Conservation (phyloP, 2,888 invertebrate genomes). For the Drosophila seclusa region DNA sequence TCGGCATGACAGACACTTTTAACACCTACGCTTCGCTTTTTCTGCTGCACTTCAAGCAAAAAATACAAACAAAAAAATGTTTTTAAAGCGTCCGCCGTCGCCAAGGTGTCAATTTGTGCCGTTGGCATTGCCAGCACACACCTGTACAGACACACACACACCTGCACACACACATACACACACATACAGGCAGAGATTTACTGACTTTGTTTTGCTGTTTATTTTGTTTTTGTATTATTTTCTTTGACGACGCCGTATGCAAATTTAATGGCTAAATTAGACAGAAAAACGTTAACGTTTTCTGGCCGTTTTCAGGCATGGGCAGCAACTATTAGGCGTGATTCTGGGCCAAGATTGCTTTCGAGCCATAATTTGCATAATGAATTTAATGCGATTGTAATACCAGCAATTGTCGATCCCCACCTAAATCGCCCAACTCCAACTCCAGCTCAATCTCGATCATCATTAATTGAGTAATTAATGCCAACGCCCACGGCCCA, state of each 20-base stretch:
- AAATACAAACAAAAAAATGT: not conserved
- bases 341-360: conserved; percentile 63
- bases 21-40: conserved; percentile 61
- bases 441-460: conserved; percentile 7
- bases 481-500: conserved; percentile 67
- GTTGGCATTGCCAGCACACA: conserved; percentile 53
- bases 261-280: conserved; percentile 82
- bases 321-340: conserved; percentile 58
- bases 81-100: conserved; percentile 44
- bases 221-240: conserved; percentile 32
- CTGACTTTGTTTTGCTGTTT: conserved; percentile 8
- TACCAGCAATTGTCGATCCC: conserved; percentile 43
- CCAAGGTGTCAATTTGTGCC: conserved; percentile 77
- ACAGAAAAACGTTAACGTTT: conserved; percentile 52
- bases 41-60: conserved; percentile 32
- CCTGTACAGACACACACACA: conserved; percentile 22
- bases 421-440: not conserved
- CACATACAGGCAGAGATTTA: conserved; percentile 3
- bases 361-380: conserved; percentile 66
- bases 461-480: conserved; percentile 78
- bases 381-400: conserved; percentile 71
- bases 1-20: conserved; percentile 61
- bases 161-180: conserved; percentile 14
- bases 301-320: conserved; percentile 28
- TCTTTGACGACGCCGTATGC: conserved; percentile 65